A percentile compares a stretch with the other conserved stretches of the same genome.
Evolutionary conservation across 2,797 vertebrate species (phyloP).

Genomic region (Ptychadena robeensis): DNA sequence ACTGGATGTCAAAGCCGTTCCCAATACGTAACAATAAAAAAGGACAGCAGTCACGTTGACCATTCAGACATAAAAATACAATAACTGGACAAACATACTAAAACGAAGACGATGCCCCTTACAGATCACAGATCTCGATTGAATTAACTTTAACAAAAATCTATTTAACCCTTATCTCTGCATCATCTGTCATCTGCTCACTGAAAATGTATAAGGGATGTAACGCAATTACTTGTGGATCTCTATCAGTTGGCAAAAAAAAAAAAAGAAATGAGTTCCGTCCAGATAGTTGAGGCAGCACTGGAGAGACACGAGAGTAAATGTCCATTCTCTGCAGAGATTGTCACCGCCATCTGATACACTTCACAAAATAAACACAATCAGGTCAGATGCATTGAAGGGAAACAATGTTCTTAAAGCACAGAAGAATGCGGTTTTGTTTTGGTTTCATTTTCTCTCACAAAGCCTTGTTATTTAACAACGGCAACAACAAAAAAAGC

Average conservation of each 20-base stretch:
- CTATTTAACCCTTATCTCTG: conserved; percentile 10
- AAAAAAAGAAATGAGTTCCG: neutral
- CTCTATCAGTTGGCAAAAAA: conserved; percentile 17
- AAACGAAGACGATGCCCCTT: neutral
- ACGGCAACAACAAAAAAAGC: too few species aligned
- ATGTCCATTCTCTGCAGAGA: neutral
- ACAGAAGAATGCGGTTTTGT: neutral
- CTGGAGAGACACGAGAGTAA: neutral
- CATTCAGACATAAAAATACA: conserved; percentile 53
- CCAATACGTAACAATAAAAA: neutral
- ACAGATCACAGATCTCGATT: neutral
- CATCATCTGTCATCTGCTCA: neutral
- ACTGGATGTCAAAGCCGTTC: neutral
- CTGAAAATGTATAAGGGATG: neutral
- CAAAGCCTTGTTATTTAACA: neutral
- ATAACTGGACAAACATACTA: neutral
- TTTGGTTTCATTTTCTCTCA: neutral
- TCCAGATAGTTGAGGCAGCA: neutral
- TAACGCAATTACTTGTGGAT: conserved; percentile 10
- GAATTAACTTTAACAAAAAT: conserved; percentile 7
- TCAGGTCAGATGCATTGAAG: conserved; percentile 1
- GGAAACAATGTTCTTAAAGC: conserved; percentile 20
- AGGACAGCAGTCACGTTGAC: neutral
- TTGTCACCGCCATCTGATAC: conserved; percentile 6
- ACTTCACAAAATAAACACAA: neutral